Base-by-base conservation (phyloP, 2,797 vertebrate genomes). In the Malacoraja senta region DNA sequence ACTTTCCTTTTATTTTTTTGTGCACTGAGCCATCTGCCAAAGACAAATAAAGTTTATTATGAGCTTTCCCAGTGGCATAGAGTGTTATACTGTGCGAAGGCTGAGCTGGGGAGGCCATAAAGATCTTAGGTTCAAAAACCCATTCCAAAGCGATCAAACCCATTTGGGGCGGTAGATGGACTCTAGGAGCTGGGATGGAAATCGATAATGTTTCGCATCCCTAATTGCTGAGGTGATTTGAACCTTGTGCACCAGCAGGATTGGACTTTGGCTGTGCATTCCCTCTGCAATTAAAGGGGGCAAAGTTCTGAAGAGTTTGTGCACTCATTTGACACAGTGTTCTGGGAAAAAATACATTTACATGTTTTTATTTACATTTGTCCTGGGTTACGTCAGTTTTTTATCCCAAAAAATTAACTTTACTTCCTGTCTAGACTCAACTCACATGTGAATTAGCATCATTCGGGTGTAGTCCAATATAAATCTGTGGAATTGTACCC, bases 1-100 rank as follows among this genome's bases (percentile, higher is more conserved):
- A 26, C 38, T 92, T 92, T 26, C 3, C 35, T 92, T 92, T 76
- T 29, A 72, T 74, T 91, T 91, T 91, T 91, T 91, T 44, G 71
- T 91, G 21, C 38, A 17, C 38, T 74, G 21, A 74, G 24, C 90
- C 90, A 72, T 74, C 71, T 91, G 90, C 3, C 26, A 29, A 8
- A 19, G 4, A 53, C 90, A 29, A 74, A 44, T 88, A 65, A 32
- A 15, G 8, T 63, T 63, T 32, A n/a, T 88, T 65, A 65, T 88
- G 84, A 32, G 61, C 84, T 65, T 21, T 32, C n/a, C 61, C 84
- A 88, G 61, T 88, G 61, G 61, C 61, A 32, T 17, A 88, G 84
- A 88, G 83, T 8, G 61, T 88, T 65, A 88, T 8, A 24, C 0
- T n/a, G 17, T 88, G 63, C 19, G n/a, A 68, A 38, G 61, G n/a